Evolutionary conservation across 1,140 invertebrate genomes (phyloP).

Genomic region (Drosophila cardini): DNA sequence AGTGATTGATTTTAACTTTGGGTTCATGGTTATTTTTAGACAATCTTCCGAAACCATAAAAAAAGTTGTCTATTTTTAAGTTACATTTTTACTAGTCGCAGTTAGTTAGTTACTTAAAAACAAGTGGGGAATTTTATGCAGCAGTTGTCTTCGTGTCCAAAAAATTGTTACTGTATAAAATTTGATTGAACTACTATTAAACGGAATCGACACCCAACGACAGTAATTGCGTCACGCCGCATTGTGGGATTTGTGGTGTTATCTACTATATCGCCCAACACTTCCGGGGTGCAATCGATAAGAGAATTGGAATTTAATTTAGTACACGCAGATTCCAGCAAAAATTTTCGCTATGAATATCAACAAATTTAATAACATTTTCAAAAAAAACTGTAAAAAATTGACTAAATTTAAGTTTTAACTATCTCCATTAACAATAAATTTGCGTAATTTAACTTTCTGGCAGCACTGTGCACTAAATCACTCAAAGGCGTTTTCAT

Average conservation of each 20-base stretch:
- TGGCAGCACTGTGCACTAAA: no score
- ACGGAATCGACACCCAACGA: constrained; percentile 5
- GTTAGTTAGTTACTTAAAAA: background rate
- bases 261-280: constrained; percentile 16
- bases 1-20: constrained; percentile 43
- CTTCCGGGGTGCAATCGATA: constrained; percentile 56
- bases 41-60: background rate
- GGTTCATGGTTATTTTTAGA: constrained; percentile 51
- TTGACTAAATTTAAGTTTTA: no score
- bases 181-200: background rate
- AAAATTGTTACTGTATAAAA: background rate
- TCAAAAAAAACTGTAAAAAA: no score
- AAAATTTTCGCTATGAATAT: background rate
- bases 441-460: no score
- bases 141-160: background rate
- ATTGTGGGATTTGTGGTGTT: constrained; percentile 9
- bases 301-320: constrained; percentile 51
- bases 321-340: constrained; percentile 17
- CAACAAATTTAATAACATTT: no score
- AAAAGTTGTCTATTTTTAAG: constrained; percentile 14
- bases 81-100: background rate
- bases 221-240: constrained; percentile 45
- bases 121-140: no score
- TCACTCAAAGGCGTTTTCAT: background rate
- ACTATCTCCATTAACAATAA: no score